Evolutionary conservation across 2,888 invertebrate genomes (phyloP).

Genomic region (Polyommatus icarus): DNA sequence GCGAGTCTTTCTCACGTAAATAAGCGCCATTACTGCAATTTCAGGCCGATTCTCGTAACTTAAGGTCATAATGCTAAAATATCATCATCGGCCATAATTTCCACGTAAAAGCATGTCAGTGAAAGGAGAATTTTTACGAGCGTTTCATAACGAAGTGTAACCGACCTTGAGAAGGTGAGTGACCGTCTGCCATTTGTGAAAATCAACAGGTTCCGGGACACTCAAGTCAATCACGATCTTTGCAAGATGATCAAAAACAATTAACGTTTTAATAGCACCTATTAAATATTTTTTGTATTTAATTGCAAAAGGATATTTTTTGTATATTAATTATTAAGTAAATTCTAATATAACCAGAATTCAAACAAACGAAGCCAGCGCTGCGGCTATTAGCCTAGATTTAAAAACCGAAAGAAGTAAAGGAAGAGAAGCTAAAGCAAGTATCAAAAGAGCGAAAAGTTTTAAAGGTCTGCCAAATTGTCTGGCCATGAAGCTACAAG

Average conservation of each 20-base stretch:
- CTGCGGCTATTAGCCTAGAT: neutral
- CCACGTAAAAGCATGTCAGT: neutral
- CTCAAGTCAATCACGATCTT: constrained; percentile 2
- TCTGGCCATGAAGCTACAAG: constrained; percentile 13
- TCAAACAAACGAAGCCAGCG: neutral
- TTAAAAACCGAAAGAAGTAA: neutral
- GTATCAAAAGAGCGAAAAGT: neutral
- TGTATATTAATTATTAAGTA: too few species aligned
- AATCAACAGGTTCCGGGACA: constrained; percentile 16
- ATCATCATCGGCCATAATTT: neutral
- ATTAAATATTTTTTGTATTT: neutral
- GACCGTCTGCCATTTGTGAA: constrained; percentile 42
- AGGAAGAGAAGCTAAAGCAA: neutral
- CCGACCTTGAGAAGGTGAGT: constrained; percentile 58
- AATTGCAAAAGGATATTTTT: neutral
- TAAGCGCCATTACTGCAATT: neutral
- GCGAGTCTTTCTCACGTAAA: neutral
- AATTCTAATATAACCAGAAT: neutral
- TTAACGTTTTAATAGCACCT: neutral
- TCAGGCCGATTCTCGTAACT: neutral
- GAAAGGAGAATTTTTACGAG: constrained; percentile 10
- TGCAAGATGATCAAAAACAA: constrained; percentile 5
- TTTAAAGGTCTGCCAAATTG: constrained; percentile 1
- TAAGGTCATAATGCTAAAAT: neutral
- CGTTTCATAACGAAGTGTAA: constrained; percentile 3